Base-by-base conservation (phyloP, 2,113 vertebrate species). In the Otolemur garnettii region DNA sequence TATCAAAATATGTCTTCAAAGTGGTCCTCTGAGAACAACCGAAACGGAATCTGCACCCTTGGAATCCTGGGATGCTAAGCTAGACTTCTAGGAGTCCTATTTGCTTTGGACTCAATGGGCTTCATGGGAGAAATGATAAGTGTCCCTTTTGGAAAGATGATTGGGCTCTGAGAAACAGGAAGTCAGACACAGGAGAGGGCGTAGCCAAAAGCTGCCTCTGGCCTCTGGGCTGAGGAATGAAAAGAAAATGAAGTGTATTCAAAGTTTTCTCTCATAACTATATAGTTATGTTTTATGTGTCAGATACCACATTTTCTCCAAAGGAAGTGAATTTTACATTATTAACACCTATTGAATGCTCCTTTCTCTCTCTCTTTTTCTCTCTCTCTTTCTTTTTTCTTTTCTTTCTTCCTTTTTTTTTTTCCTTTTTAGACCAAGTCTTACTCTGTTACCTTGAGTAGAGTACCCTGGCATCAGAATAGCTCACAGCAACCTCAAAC, bases 241-340 rank as follows among this genome's bases (percentile, higher is more conserved):
- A 14, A 94, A 78, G 33, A 93, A 89, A 92, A 93, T n/a, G 1
- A 74, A 95, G 12, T 90, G 18, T 69, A 59, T 69, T 78, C 72
- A 92, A 87, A 17, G 7, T 35, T 81, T 59, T 69, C 21, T 91
- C 18, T 75, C 18, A 35, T 90, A 94, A 75, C n/a, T 80, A 53
- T 87, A 66, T 26, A 75, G 66, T 69, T 68, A 88, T 80, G 19
- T 77, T 87, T 45, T 68, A 59, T 82, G 33, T 35, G 42, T 17
- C 35, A 75, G 22, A 68, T 81, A 45, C 38, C 28, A 50, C 22
- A 62, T 75, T 87, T 92, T 96, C 66, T 95, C 24, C 57, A 92
- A 79, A 55, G 9, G 7, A 96, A 96, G 59, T 90, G 66, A 97
- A 89, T 81, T 87, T 90, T 60, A 92, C 24, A 81, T 75, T 93